Evolutionary conservation across 2,888 invertebrate species (phyloP).

Genomic region (Hetaerina titia): DNA sequence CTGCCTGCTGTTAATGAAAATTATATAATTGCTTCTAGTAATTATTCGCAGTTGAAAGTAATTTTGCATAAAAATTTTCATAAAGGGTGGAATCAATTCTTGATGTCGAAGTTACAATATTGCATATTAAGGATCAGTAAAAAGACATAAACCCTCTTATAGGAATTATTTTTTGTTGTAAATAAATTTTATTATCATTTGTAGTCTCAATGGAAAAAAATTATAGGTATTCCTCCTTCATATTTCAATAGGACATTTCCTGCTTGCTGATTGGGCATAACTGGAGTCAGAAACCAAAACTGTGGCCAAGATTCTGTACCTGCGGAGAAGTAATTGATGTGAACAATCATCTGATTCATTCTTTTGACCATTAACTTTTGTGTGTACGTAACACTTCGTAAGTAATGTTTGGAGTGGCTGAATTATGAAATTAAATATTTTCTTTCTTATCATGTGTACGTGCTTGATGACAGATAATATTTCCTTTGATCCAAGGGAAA

Average conservation of each 20-base stretch:
- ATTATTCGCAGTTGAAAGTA: neutral
- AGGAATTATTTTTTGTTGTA: neutral
- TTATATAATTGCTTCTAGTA: too few relatives aligned
- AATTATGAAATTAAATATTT: slow-evolving; percentile 15
- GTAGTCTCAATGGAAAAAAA: neutral
- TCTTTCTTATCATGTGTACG: neutral
- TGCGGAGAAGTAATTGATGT: neutral
- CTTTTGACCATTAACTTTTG: neutral
- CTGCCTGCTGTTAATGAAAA: too few relatives aligned
- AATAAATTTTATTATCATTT: neutral
- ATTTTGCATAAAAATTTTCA: neutral
- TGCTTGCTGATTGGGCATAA: slow-evolving; percentile 51
- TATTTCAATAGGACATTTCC: slow-evolving; percentile 56
- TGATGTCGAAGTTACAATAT: too few relatives aligned
- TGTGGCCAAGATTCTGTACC: slow-evolving; percentile 22
- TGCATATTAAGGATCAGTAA: neutral
- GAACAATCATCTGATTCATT: neutral
- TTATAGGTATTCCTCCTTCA: slow-evolving; percentile 9
- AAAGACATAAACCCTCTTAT: neutral
- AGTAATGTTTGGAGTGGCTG: neutral
- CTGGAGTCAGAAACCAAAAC: slow-evolving; percentile 42
- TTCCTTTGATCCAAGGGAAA: neutral
- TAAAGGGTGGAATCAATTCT: too few relatives aligned
- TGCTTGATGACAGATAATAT: neutral
- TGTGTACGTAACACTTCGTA: neutral